Evolutionary conservation across 2,888 invertebrate genomes (phyloP), one percentile per base, ranked within the genome.

Genomic region (Blastobasis lacticolella): DNA sequence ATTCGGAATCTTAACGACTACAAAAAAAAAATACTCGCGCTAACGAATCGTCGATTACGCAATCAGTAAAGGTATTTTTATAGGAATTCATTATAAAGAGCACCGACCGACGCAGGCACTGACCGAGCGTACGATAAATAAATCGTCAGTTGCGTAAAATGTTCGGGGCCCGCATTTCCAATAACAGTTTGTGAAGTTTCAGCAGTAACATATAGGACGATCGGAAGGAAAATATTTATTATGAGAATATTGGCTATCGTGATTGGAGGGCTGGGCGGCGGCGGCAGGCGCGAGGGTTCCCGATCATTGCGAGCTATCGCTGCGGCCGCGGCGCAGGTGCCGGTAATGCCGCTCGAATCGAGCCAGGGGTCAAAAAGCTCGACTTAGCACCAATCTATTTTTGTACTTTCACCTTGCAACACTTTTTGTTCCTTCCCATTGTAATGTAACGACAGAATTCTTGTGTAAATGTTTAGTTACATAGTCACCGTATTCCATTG

Each of bases 171-270:
- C 67, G 66, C 67, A 66, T 73, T 76, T 79, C 72, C 75, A 78
- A 80, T 77, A 79, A 80, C 69, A 73, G 71, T 75, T 77, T 69
- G 67, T 67, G 59, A 75, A 78, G 68, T 78, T 77, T 74, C 72
- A 66, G 72, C 71, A 71, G 67, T 67, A 67, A 67, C 65, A 63
- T 66, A 67, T 69, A 64, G 68, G 74, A 74, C 71, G 75, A 75
- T 73, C 63, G 70, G 66, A 70, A 69, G 71, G 74, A 72, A 80
- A 76, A 75, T 79, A 80, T 83, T 83, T 85, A 85, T 84, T 81
- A 75, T 75, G 78, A 75, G 80, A 80, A 84, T 80, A 85, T 79
- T 76, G 71, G 69, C 51, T 51, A 51, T 49, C 66, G 62, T 66
- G 69, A 74, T 75, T 73, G 63, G 71, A 73, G 63, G 72, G 72